These are phyloP conservation scores for Endomychus coccineus DNA, from an alignment of 2,888 invertebrate species.

Conservation along the genomic window DNA sequence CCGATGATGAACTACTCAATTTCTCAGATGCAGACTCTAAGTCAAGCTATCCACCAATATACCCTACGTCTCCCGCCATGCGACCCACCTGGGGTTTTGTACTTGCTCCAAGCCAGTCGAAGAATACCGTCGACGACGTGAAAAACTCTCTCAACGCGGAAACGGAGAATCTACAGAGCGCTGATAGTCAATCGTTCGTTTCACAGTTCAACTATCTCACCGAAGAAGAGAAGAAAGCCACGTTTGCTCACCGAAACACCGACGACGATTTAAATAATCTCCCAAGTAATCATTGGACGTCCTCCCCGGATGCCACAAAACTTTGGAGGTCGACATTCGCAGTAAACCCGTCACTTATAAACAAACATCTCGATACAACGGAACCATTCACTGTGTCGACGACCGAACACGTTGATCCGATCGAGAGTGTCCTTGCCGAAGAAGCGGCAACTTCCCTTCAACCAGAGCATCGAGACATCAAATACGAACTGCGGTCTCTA, in stretches of 20 bases:
- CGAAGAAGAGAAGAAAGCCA: slow-evolving; percentile 37
- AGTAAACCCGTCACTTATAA: slow-evolving; percentile 64
- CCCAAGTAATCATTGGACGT: slow-evolving; percentile 38
- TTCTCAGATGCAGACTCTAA: slow-evolving; percentile 60
- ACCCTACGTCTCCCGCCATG: slow-evolving; percentile 44
- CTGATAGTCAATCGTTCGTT: slow-evolving; percentile 63
- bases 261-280: slow-evolving; percentile 20
- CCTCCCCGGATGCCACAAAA: slow-evolving; percentile 45
- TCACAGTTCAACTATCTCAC: slow-evolving; percentile 48
- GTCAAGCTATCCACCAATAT: slow-evolving; percentile 31
- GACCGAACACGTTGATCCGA: slow-evolving; percentile 10
- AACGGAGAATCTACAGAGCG: slow-evolving; percentile 58
- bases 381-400: slow-evolving; percentile 41
- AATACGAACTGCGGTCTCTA: slow-evolving; percentile 43
- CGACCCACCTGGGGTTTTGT: slow-evolving; percentile 39
- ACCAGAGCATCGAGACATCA: slow-evolving; percentile 32
- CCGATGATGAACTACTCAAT: slow-evolving; percentile 67
- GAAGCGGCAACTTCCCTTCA: slow-evolving; percentile 3
- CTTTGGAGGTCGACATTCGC: slow-evolving; percentile 63
- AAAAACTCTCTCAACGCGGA: slow-evolving; percentile 41
- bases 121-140: slow-evolving; percentile 22
- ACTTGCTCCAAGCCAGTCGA: slow-evolving; percentile 32
- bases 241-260: no score
- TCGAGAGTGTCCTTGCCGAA: slow-evolving; percentile 9
- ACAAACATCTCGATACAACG: slow-evolving; percentile 48